Base-by-base conservation (phyloP, 2,797 vertebrate species). In the Threskiornis aethiopicus region DNA sequence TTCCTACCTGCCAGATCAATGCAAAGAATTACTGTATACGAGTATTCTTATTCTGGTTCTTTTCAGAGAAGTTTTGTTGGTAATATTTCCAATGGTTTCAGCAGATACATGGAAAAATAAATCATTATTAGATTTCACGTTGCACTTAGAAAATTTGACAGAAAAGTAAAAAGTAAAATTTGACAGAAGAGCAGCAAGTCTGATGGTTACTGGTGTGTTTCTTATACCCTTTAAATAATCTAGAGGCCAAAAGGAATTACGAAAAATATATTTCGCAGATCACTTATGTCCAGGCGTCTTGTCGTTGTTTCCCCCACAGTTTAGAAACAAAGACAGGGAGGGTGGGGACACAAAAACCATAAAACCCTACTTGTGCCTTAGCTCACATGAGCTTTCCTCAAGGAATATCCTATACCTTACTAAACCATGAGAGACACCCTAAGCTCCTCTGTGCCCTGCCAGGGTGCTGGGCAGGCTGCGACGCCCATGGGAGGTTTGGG, bases 281-380 rank as follows among this genome's bases (percentile, higher is more conserved):
- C 37, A 39, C 9, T 55, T 37, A 64, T 1, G 1, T 47, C 26
- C 51, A 70, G 46, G 8, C 4, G 49, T 18, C 10, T 79, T 76
- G 22, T 28, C 18, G 5, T 0, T 35, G 65, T 90, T 84, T 39
- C 0, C 6, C 18, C 12, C 41, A 7, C 13, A 41, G 24, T 80
- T 85, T 24, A 80, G 59, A 64, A 83, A 84, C 20, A 39, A 61
- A 79, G 26, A n/a, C 24, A 57, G 26, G 26, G 28, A 46, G 16
- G 2, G 26, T 17, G 4, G 26, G 15, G 46, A 58, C 0, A 46
- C 20, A 42, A 52, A 92, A 71, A 2, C 0, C 0, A 3, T 44
- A n/a, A 81, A 52, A 3, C 0, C 0, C 21, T 71, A 9, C 9
- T 15, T 37, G 5, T 42, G 17, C 41, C n/a, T 86, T 46, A 67